Evolutionary conservation across 2,113 vertebrate species (phyloP), one percentile per base, ranked within the genome.

Genomic region (Madoqua kirkii): DNA sequence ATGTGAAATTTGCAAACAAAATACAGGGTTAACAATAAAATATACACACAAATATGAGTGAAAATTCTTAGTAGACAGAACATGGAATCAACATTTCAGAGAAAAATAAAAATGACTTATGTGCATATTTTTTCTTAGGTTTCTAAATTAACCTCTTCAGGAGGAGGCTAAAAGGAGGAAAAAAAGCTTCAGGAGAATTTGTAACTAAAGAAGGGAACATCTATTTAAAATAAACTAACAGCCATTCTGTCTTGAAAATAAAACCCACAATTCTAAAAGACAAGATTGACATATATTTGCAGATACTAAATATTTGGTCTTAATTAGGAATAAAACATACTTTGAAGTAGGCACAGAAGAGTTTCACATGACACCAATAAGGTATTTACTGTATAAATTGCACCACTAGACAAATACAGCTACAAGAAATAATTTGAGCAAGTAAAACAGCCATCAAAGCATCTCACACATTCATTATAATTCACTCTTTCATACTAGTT

Each of bases 401-500:
- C 91, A 98, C 98, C 98, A 99, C 97, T 96, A 95, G 97, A 99
- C 96, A 91, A 55, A 40, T 88, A 98, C 82, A 95, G 84, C 98
- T 98, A 98, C 88, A 84, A 96, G 97, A 98, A 98, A 98, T 94
- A 84, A 95, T 97, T 97, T 98, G 98, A 97, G 55, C 96, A 97
- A 98, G 97, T 97, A 98, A 99, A 93, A 88, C 97, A 98, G 92
- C 94, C 98, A 97, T 97, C 97, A 98, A 97, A 97, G 81, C 96
- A 98, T 97, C 93, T 93, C 98, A 98, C 93, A 95, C 98, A 98
- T 85, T 98, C 97, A 96, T 95, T 90, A 97, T 82, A 92, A 87
- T 90, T 98, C 98, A 98, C 97, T 94, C 97, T 98, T 98, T 98
- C 99, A 98, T 98, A 99, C 99, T 98, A 98, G 97, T 99, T 99